Conservation (phyloP, 2,888 invertebrate genomes). For the Urechis unicinctus region DNA sequence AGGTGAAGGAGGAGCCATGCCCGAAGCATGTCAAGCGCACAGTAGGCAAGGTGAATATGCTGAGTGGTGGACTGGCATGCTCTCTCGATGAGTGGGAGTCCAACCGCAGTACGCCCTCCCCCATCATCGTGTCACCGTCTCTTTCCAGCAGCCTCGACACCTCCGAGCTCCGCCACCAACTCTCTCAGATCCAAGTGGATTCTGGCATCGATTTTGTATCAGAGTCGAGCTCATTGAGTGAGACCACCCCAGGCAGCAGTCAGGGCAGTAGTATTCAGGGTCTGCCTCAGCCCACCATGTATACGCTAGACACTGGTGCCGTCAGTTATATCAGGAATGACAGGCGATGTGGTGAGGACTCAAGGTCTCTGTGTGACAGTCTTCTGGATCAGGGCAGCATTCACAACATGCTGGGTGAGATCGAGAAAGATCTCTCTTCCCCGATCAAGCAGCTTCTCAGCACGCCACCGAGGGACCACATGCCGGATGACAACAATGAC, state of each 20-base stretch:
- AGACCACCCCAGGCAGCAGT: too few species aligned
- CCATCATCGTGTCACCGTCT: background rate
- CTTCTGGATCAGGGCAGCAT: too few species aligned
- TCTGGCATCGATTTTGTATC: background rate
- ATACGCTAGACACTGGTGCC: background rate
- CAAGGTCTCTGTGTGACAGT: too few species aligned
- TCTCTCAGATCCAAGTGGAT: conserved; percentile 11
- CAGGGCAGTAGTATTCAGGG: too few species aligned
- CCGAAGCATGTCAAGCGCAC: background rate
- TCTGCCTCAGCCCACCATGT: background rate
- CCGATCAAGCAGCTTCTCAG: background rate
- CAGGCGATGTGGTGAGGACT: background rate
- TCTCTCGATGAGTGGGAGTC: background rate
- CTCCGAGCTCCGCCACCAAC: conserved; percentile 7
- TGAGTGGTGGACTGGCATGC: too few species aligned
- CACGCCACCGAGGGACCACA: background rate
- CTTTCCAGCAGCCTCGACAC: conserved; percentile 8
- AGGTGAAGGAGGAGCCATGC: background rate
- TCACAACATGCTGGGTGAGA: background rate
- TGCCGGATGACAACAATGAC: background rate
- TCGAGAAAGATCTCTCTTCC: background rate
- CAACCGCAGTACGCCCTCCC: background rate
- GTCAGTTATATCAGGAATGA: background rate
- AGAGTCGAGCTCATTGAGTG: background rate
- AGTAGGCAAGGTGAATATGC: background rate